A percentile compares a stretch with the other conserved stretches of the same genome.
These are phyloP conservation scores for Oncopodura yosiiana DNA, from an alignment of 1,140 invertebrate species.

Conservation along the genomic window DNA sequence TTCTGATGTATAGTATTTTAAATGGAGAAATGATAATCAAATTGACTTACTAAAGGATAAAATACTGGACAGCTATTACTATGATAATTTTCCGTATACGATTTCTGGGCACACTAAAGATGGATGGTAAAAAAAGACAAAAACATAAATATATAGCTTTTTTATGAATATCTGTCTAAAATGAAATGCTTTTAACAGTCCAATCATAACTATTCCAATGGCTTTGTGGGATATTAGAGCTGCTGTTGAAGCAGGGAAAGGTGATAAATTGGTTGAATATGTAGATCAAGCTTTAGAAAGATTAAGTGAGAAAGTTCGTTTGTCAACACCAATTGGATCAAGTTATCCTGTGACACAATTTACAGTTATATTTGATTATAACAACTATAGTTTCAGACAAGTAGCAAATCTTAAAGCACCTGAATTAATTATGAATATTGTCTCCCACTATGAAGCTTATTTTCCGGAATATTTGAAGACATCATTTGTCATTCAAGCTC, in stretches of 20 bases:
- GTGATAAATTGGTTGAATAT: constrained; percentile 1
- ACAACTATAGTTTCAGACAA: not conserved
- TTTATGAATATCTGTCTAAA: no score
- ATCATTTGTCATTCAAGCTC: constrained; percentile 43
- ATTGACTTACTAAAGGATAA: constrained; percentile 6
- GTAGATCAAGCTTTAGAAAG: constrained; percentile 4
- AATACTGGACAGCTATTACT: not conserved
- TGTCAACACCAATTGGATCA: not conserved
- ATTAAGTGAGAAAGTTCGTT: not conserved
- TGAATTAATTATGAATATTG: constrained; percentile 5
- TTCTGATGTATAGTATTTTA: not conserved
- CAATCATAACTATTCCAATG: not conserved
- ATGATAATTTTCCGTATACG: no score
- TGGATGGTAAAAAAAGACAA: not conserved
- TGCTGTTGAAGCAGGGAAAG: not conserved
- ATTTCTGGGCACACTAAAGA: constrained; percentile 5
- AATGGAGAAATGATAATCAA: constrained; percentile 7
- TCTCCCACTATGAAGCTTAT: constrained; percentile 6
- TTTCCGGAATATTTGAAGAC: not conserved
- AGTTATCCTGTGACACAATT: constrained; percentile 10
- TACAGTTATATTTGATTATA: constrained; percentile 6
- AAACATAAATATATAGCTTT: no score
- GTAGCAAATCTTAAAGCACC: constrained; percentile 5
- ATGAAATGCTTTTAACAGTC: not conserved
- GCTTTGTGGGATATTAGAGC: constrained; percentile 7